Base-by-base conservation (phyloP, 1,140 invertebrate species). In the Drosophila neocordata region DNA sequence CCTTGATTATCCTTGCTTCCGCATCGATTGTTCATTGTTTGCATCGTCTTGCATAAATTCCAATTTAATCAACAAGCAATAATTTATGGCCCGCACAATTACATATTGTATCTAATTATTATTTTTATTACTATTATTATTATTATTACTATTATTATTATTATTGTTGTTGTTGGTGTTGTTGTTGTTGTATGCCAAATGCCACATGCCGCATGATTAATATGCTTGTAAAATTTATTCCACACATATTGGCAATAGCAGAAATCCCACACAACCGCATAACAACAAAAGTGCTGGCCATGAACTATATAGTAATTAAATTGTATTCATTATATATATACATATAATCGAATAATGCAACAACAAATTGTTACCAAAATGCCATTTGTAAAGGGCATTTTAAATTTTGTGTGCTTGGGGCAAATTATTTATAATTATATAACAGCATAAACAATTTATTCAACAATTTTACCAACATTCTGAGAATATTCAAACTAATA, bases 191-290 rank as follows among this genome's bases (percentile, higher is more conserved):
- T 24, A n/a, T 44, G 13, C 38, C 13, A 13, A n/a, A 48, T 48
- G 18, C 41, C 41, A 48, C 41, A 48, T 48, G 41, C 18, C 15
- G 41, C n/a, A 48, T 48, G 41, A 48, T 48, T 48, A 48, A 48
- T 48, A 48, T 48, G 41, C 15, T 48, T 48, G 41, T 48, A 48
- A 48, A 48, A 48, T 48, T 48, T 48, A 48, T 48, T 48, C 13
- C 41, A 8, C 41, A 8, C 15, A 18, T 48, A 48, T 48, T 7
- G 13, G 15, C 41, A 44, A 15, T 20, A 20, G 18, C 15, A 20
- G 1, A 48, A 20, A 48, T n/a, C n/a, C n/a, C n/a, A 48, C 9
- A 8, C 1, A 11, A 48, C 41, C 41, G 20, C 41, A 48, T 15
- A 48, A 48, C 41, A 24, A 24, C 22, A 24, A 24, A n/a, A 13